Percentiles rank a stretch among this genome's conserved stretches.
Conservation (phyloP, 2,113 vertebrate species). For the Parus major region DNA sequence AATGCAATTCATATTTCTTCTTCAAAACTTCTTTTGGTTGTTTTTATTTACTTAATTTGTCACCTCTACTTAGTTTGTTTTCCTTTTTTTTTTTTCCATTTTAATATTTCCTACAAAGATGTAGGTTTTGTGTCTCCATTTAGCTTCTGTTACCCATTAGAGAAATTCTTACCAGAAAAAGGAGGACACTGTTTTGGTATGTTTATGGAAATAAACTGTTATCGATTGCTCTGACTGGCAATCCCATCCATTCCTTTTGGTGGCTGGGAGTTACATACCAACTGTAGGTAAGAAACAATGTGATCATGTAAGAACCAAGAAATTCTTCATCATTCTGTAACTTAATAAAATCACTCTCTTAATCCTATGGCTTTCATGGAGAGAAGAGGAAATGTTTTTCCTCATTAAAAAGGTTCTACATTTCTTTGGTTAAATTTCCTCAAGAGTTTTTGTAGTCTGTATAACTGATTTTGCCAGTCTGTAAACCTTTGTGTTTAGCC, state of each 20-base stretch:
- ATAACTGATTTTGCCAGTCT: neutral
- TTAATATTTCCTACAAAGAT: constrained; percentile 17
- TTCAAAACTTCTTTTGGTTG: neutral
- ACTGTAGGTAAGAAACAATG: constrained; percentile 39
- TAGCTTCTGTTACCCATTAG: constrained; percentile 44
- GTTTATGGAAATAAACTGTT: constrained; percentile 39
- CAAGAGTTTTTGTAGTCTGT: neutral
- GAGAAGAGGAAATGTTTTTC: neutral
- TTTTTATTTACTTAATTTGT: constrained; percentile 24
- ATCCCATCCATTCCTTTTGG: constrained; percentile 51
- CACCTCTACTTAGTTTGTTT: constrained; percentile 33
- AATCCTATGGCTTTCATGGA: neutral
- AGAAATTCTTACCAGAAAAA: constrained; percentile 48
- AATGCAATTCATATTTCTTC: neutral
- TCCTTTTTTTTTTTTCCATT: neutral
- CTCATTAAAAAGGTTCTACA: neutral
- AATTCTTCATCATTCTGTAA: neutral
- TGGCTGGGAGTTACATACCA: constrained; percentile 49
- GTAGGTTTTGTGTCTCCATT: constrained; percentile 49
- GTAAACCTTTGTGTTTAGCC: neutral
- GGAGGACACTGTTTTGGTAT: constrained; percentile 51
- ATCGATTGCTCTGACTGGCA: constrained; percentile 48
- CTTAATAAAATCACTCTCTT: constrained; percentile 15
- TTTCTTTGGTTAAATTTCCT: neutral
- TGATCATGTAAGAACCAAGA: neutral